Evolutionary conservation across 2,888 invertebrate species (phyloP), one percentile per base, ranked within the genome.

Genomic region (Abrostola tripartita): DNA sequence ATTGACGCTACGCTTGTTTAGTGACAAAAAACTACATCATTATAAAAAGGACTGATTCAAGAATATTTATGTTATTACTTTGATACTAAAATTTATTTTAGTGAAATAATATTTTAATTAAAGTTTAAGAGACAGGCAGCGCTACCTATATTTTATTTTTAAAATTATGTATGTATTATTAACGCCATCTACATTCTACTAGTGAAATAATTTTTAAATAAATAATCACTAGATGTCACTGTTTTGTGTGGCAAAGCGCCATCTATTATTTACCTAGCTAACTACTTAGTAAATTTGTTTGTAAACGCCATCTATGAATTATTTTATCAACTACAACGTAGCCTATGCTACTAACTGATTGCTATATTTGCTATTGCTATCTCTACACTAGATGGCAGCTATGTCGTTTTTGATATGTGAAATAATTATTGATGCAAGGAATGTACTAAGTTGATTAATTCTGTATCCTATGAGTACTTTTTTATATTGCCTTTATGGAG

Each of bases 1-100:
- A 74, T 78, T 71, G 77, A 68, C 74, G 76, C 66, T 67, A 82
- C 74, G 82, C 78, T 77, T 77, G 58, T 81, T 81, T 68, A 65
- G 65, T 66, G 76, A 76, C 68, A 78, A 72, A 41, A 64, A 63
- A 70, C 47, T 6, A 59, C 42, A 61, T 64, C 41, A 68, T 68
- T 24, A 78, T 40, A 53, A 60, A 50, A 10, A 38, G n/a, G 11
- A 37, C 44, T 47, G 9, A 1, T 14, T 14, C 4, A 47, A 47
- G 14, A 47, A 47, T 14, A 47, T 47, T 24, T 24, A 14, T 24
- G 24, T 12, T 9, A 8, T 0, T 6, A 24, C 24, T 24, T 24
- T 24, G 24, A 4, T 24, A 24, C 24, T 24, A 24, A 1, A 24
- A 24, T 24, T 24, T 24, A 24, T 24, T 24, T 24, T 4, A 24